Evolutionary conservation across 2,113 vertebrate genomes (phyloP).

Genomic region (Balaenoptera acutorostrata): DNA sequence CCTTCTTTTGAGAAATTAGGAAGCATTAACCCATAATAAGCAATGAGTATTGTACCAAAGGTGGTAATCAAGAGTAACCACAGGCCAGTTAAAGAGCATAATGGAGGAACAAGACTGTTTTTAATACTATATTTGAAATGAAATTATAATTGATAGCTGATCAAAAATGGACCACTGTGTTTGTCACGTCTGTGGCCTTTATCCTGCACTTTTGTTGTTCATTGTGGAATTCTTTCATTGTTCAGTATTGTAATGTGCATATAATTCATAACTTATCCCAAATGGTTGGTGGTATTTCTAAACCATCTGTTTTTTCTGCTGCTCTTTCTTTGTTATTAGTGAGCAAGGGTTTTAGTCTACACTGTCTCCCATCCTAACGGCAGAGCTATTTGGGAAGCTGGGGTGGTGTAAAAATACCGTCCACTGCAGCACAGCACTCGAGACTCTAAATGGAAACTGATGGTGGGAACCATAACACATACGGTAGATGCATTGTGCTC

Average conservation of each 20-base stretch:
- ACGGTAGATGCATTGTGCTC: not conserved
- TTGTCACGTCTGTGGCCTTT: not conserved
- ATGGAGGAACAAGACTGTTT: not conserved
- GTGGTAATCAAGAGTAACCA: conserved; percentile 39
- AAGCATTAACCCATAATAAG: conserved; percentile 32
- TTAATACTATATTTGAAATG: not conserved
- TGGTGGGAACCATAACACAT: too few relatives aligned
- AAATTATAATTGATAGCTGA: not conserved
- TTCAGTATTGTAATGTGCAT: not conserved
- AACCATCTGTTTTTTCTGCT: not conserved
- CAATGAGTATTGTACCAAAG: not conserved
- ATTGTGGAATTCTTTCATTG: not conserved
- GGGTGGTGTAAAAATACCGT: not conserved
- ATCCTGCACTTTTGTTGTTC: not conserved
- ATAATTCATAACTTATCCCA: not conserved
- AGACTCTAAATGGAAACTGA: not conserved
- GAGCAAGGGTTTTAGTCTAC: not conserved
- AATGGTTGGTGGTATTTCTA: not conserved
- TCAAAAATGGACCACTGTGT: not conserved
- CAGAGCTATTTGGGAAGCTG: not conserved
- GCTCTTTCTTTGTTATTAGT: not conserved
- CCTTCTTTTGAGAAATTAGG: conserved; percentile 50
- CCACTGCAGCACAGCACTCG: accelerated
- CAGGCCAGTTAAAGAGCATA: conserved; percentile 36
- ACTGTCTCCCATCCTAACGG: not conserved